Evolutionary conservation across 2,797 vertebrate species (phyloP), one percentile per base, ranked within the genome.

Genomic region (Gymnothorax javanicus): DNA sequence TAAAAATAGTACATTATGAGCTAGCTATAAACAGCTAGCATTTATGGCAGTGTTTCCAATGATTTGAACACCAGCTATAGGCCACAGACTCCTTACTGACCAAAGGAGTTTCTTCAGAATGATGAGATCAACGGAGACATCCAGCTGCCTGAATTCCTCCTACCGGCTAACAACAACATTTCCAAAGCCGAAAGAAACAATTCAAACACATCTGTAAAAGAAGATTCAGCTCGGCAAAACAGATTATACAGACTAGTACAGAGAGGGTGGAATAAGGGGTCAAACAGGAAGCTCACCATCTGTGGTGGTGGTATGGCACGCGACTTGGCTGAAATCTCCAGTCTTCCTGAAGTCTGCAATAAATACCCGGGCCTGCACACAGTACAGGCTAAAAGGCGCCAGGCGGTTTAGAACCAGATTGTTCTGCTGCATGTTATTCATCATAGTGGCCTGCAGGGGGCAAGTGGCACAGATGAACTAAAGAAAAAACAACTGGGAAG

Each of bases 391-490:
- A 50, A 20, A 54, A 2, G 8, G 17, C 77, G 54, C 50, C 50
- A 81, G 77, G 43, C n/a, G 50, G 25, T 8, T 54, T 52, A 56
- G 3, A 7, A 8, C 17, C 50, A 54, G 50, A 1, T 23, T 2
- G 0, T 13, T 54, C 77, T 81, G 77, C 77, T 81, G 50, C 20
- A 5, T 54, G 77, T 81, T 52, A 23, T 81, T 81, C 77, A 54
- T 54, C 52, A 54, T 8, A 81, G 52, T 81, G 77, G 52, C 77
- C 77, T 81, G 50, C 77, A 81, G 50, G 77, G 77, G 77, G 52
- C 77, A 3, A 81, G 20, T 6, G 9, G 17, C 43, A 15, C 33
- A 12, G 27, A 1, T 52, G 73, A 77, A 43, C 73, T 67, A n/a
- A n/a, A 67, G 64, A 67, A 67, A 67, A 7, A 20, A 67, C 23